A percentile compares a stretch with the other conserved stretches of the same genome.
Evolutionary conservation across 2,797 vertebrate species (phyloP).

Genomic region (Sciaenops ocellatus): DNA sequence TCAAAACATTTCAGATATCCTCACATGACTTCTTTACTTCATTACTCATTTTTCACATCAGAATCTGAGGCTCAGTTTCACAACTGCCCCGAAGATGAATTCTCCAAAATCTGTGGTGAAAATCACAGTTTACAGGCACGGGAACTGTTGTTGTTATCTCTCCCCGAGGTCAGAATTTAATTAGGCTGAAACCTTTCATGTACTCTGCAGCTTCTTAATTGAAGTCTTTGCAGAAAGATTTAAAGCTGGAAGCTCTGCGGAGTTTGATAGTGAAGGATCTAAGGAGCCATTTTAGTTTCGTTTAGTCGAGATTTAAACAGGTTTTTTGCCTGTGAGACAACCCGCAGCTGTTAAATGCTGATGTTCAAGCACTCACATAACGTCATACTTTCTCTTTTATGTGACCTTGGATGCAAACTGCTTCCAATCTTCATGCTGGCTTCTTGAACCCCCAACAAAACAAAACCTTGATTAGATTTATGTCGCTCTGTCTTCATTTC

Average conservation of each 20-base stretch:
- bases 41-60: slow-evolving; percentile 1
- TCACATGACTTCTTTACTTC: background rate
- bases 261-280: slow-evolving; percentile 40
- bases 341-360: slow-evolving; percentile 14
- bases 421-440: background rate
- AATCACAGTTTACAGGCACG: slow-evolving; percentile 48
- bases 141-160: slow-evolving; percentile 51
- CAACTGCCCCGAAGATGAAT: slow-evolving; percentile 48
- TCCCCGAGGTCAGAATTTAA: slow-evolving; percentile 67
- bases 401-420: slow-evolving; percentile 19
- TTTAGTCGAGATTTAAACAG: slow-evolving; percentile 51
- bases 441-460: background rate
- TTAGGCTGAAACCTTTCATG: slow-evolving; percentile 71
- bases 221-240: slow-evolving; percentile 59
- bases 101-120: slow-evolving; percentile 32
- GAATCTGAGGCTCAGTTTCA: background rate
- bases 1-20: background rate
- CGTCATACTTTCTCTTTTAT: background rate
- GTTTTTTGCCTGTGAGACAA: slow-evolving; percentile 23
- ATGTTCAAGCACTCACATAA: slow-evolving; percentile 4
- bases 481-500: accelerated
- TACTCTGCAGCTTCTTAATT: slow-evolving; percentile 52
- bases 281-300: slow-evolving; percentile 39
- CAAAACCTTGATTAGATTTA: background rate
- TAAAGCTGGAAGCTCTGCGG: slow-evolving; percentile 52